Percentiles rank a stretch among this genome's conserved stretches.
phyloP scores from a whole-genome alignment of 1,140 invertebrate species.

The Hyles euphorbiae region DNA sequence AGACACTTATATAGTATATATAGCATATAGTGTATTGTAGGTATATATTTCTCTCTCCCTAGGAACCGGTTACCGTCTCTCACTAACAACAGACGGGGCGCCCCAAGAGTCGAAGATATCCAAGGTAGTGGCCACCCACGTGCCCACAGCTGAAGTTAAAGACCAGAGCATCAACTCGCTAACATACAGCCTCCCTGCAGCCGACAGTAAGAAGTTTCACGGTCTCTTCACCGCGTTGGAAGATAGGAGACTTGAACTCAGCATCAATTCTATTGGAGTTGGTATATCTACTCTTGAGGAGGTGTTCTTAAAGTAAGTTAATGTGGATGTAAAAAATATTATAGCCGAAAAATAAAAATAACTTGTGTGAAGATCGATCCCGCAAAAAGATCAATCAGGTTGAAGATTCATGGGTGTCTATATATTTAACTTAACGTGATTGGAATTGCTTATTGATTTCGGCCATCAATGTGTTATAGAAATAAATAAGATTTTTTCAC shows the following conservation, averaged over 20 bases:
- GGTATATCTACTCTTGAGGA: slow-evolving; percentile 91
- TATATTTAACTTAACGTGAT: too few species aligned
- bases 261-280: slow-evolving; percentile 85
- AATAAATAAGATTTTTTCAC: too few species aligned
- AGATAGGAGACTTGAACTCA: slow-evolving; percentile 74
- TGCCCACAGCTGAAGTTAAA: slow-evolving; percentile 41
- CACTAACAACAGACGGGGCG: slow-evolving; percentile 36
- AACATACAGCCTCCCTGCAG: slow-evolving; percentile 46
- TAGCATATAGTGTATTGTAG: too few species aligned
- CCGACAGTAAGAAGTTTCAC: slow-evolving; percentile 64
- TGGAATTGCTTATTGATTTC: too few species aligned
- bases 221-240: slow-evolving; percentile 82
- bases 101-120: slow-evolving; percentile 38
- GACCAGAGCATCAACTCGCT: slow-evolving; percentile 42
- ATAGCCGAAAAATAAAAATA: too few species aligned
- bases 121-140: slow-evolving; percentile 21
- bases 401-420: too few species aligned
- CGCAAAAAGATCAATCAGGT: too few species aligned
- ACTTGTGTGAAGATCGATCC: too few species aligned
- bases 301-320: slow-evolving; percentile 86
- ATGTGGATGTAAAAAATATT: not conserved
- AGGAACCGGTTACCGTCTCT: slow-evolving; percentile 58
- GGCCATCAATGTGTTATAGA: too few species aligned
- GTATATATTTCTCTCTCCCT: too few species aligned
- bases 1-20: too few species aligned